These are phyloP conservation scores for Netelia melanura DNA, from an alignment of 2,888 invertebrate genomes.

Conservation along the genomic window DNA sequence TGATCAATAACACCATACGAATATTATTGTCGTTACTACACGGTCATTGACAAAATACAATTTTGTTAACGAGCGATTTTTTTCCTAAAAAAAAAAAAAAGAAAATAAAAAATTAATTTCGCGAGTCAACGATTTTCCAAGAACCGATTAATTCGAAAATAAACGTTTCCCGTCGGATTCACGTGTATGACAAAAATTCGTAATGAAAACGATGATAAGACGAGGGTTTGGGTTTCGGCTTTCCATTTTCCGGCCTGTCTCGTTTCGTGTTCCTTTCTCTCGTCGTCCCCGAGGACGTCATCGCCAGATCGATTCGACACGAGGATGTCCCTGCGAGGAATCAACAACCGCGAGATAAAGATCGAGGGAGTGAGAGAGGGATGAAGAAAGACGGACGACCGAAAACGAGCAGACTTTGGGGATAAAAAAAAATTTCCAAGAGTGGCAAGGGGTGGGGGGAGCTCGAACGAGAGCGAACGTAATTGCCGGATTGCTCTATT, in stretches of 20 bases:
- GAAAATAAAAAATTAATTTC: too few species aligned
- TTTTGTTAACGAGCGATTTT: too few species aligned
- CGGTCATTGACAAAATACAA: too few species aligned
- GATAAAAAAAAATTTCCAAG: not conserved
- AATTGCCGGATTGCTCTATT: conserved; percentile 43
- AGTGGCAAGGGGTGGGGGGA: conserved; percentile 3
- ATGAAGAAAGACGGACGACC: not conserved
- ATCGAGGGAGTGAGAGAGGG: not conserved
- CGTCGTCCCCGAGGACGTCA: conserved; percentile 26
- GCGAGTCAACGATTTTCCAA: not conserved
- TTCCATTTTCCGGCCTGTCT: not conserved
- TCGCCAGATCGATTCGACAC: conserved; percentile 54
- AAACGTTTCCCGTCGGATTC: not conserved
- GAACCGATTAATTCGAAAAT: not conserved
- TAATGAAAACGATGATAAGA: not conserved
- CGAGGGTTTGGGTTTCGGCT: not conserved
- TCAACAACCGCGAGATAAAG: conserved; percentile 45
- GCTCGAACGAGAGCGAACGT: conserved; percentile 22
- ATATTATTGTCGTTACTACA: too few species aligned
- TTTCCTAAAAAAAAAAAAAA: too few species aligned
- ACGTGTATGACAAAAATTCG: not conserved
- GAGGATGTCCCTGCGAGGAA: conserved; percentile 22
- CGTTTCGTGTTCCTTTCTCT: conserved; percentile 1
- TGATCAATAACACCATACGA: too few species aligned
- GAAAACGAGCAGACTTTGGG: not conserved